Evolutionary conservation across 2,797 vertebrate genomes (phyloP).

Genomic region (Cryptoprocta ferox): DNA sequence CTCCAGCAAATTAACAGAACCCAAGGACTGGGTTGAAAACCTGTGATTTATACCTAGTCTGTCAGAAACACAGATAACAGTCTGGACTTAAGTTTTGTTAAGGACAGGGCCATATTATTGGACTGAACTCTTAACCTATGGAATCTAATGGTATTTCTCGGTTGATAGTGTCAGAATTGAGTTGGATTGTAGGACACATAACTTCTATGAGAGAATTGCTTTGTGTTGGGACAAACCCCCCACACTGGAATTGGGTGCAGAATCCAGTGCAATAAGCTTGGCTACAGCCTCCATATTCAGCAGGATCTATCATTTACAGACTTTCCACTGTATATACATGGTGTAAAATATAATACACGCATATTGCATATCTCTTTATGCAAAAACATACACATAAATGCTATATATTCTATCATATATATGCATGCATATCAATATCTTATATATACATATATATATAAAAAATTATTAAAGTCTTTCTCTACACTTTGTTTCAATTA

Average conservation of each 20-base stretch:
- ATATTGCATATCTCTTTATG: neutral
- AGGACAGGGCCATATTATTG: neutral
- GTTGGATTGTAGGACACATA: neutral
- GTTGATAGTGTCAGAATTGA: neutral
- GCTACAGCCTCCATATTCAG: neutral
- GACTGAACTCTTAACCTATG: neutral
- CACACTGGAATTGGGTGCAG: neutral
- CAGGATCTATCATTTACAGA: neutral
- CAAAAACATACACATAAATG: neutral
- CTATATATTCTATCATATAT: neutral
- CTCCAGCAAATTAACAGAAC: neutral
- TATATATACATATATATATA: no score
- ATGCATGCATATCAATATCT: neutral
- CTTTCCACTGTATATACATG: neutral
- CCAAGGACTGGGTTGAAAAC: neutral
- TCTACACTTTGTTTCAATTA: neutral
- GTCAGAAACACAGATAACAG: neutral
- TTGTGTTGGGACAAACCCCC: neutral
- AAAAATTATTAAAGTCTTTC: neutral
- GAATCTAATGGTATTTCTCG: neutral
- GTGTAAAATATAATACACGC: neutral
- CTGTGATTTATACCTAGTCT: neutral
- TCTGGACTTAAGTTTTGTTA: neutral
- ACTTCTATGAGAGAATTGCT: neutral
- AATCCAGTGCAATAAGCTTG: neutral